These are phyloP conservation scores for Pogonocherus hispidulus DNA, from an alignment of 2,888 invertebrate genomes.

Conservation along the genomic window DNA sequence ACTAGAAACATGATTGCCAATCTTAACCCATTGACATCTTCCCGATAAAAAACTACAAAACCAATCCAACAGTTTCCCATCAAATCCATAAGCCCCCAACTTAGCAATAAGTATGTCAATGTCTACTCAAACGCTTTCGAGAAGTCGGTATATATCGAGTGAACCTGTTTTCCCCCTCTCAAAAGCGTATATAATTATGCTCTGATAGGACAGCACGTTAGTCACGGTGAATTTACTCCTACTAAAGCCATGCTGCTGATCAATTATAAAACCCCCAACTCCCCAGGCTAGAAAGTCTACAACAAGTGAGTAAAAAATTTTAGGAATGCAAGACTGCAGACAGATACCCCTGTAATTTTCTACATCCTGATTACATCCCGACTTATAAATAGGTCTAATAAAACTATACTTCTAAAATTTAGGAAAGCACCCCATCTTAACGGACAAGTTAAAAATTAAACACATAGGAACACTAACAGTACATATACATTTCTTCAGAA, in stretches of 20 bases:
- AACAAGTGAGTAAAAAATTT: slow-evolving; percentile 11
- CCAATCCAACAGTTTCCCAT: background rate
- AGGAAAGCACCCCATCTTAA: background rate
- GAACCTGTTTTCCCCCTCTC: no score
- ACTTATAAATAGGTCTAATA: slow-evolving; percentile 14
- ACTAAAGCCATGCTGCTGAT: background rate
- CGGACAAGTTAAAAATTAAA: background rate
- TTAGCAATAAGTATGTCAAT: background rate
- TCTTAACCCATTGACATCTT: background rate
- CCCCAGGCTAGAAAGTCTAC: no score
- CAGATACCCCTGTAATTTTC: slow-evolving; percentile 24
- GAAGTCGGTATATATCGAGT: background rate
- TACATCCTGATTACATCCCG: background rate
- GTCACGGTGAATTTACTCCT: background rate
- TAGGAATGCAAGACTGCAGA: slow-evolving; percentile 17
- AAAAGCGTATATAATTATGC: background rate
- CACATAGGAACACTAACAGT: background rate
- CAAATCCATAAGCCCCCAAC: background rate
- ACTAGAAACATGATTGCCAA: slow-evolving; percentile 2
- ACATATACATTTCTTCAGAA: slow-evolving; percentile 23
- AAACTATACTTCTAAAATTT: slow-evolving; percentile 19
- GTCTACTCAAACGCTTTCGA: background rate
- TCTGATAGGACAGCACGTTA: background rate
- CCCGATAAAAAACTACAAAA: background rate
- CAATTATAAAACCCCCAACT: background rate